A percentile compares a stretch with the other conserved stretches of the same genome.
phyloP scores from a whole-genome alignment of 2,797 vertebrate genomes.

The Etheostoma perlongum region DNA sequence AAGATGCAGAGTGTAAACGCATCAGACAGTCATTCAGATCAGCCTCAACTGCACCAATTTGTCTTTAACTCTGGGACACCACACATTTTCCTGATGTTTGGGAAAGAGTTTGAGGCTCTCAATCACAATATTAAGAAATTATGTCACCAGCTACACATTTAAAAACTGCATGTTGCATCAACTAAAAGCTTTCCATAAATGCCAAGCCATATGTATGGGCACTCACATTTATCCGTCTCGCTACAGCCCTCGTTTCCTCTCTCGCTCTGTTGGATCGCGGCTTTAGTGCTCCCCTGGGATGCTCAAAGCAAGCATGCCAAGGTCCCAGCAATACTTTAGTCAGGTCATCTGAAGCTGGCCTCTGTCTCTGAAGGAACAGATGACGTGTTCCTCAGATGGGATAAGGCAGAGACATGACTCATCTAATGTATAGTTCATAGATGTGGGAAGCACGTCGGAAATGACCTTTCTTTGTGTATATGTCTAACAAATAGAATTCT shows the following conservation, averaged over 20 bases:
- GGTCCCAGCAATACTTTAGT: constrained; percentile 12
- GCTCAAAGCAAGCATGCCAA: constrained; percentile 15
- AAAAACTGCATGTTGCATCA: constrained; percentile 28
- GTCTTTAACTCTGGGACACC: constrained; percentile 24
- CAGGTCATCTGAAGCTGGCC: constrained; percentile 29
- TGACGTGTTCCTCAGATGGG: constrained; percentile 28
- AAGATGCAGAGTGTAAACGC: constrained; percentile 34
- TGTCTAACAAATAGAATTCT: constrained; percentile 10
- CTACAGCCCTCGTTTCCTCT: constrained; percentile 31
- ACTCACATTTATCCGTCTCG: constrained; percentile 35
- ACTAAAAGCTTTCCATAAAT: constrained; percentile 55
- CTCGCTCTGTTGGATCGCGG: neutral
- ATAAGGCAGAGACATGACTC: constrained; percentile 42
- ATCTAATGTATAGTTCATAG: constrained; percentile 51
- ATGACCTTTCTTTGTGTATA: constrained; percentile 18
- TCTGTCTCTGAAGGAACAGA: constrained; percentile 8
- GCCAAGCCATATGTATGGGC: neutral
- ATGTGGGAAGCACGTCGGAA: constrained; percentile 39
- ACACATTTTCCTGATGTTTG: constrained; percentile 2
- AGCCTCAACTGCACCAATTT: constrained; percentile 20
- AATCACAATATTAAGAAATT: constrained; percentile 37
- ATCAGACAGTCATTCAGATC: constrained; percentile 37
- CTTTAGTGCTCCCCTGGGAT: constrained; percentile 32
- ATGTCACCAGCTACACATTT: constrained; percentile 50
- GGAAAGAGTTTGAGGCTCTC: constrained; percentile 32